Evolutionary conservation across 2,113 vertebrate species (phyloP), one percentile per base, ranked within the genome.

Genomic region (Aphelocoma coerulescens): DNA sequence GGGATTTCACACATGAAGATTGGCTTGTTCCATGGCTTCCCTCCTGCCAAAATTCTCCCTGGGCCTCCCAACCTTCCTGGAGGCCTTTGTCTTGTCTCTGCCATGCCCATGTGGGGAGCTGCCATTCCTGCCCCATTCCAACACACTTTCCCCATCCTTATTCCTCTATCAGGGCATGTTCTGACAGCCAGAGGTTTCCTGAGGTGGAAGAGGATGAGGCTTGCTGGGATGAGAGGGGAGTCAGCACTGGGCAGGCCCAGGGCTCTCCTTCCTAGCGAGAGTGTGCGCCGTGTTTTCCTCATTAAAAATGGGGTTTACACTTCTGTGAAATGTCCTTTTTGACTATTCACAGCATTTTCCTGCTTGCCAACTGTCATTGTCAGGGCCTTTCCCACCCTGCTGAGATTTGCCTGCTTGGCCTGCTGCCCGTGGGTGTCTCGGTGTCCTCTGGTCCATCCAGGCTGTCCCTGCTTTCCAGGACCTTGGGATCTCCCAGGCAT

Each of bases 401-500:
- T 57, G 52, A 35, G 24, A 2, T 37, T 75, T 30, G 2, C 62
- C 39, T 18, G 11, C 26, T 39, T 26, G 21, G 46, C 44, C 72
- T 55, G 32, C 12, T 28, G 43, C 80, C 77, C 41, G 8, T 35
- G 68, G 55, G 11, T 6, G 15, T 51, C 78, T 39, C 7, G 0
- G 57, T 46, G 22, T 8, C 54, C 10, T 2, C n/a, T 11, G n/a
- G 3, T 18, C 85, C 32, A 3, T 0, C 21, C 1, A 5, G 24
- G 52, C 44, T 61, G 17, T 3, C 7, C 3, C 37, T 30, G 33
- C 1, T 24, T 71, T 66, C 51, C 89, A 51, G 46, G 35, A n/a
- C 37, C 22, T 44, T 0, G 2, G 67, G 17, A 35, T 54, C 33
- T 22, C 28, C 39, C 69, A 33, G 26, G 35, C n/a, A 12, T 1